Percentiles rank a stretch among this genome's conserved stretches.
Evolutionary conservation across 2,888 invertebrate genomes (phyloP).

Genomic region (Tenthredo livida): DNA sequence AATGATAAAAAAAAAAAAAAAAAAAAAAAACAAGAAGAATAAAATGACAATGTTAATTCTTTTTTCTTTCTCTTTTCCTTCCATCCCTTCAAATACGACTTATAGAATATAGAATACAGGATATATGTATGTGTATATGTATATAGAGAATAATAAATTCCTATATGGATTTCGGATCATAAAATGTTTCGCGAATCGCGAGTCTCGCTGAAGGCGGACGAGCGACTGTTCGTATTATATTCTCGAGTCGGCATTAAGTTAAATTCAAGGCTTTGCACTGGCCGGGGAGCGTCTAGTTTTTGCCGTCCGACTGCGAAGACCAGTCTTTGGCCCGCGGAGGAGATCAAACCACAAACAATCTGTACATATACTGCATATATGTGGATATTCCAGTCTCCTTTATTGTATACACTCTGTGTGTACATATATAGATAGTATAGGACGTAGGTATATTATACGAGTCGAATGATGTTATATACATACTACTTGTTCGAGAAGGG

Average conservation of each 20-base stretch:
- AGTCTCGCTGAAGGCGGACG: too few species aligned
- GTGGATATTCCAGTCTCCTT: not conserved
- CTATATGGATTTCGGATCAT: not conserved
- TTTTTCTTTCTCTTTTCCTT: too few species aligned
- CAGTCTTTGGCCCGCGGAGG: slow-evolving; percentile 26
- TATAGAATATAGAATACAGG: too few species aligned
- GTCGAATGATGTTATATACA: not conserved
- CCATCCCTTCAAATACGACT: too few species aligned
- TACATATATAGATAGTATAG: not conserved
- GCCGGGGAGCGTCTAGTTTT: slow-evolving; percentile 35
- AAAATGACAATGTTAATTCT: too few species aligned
- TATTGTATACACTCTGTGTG: not conserved
- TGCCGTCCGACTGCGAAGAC: slow-evolving; percentile 23
- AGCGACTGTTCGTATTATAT: not conserved
- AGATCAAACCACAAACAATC: slow-evolving; percentile 24
- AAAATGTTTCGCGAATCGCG: too few species aligned
- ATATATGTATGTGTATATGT: too few species aligned
- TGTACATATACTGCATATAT: not conserved
- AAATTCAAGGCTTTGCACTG: slow-evolving; percentile 41
- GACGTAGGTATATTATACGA: not conserved
- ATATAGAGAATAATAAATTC: too few species aligned
- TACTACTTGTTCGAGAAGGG: not conserved
- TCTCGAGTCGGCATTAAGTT: slow-evolving; percentile 33
- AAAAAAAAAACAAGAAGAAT: not conserved
- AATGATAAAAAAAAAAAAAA: too few species aligned